These are phyloP conservation scores for Euura saliciscinereae DNA, from an alignment of 1,140 invertebrate species.

Conservation along the genomic window DNA sequence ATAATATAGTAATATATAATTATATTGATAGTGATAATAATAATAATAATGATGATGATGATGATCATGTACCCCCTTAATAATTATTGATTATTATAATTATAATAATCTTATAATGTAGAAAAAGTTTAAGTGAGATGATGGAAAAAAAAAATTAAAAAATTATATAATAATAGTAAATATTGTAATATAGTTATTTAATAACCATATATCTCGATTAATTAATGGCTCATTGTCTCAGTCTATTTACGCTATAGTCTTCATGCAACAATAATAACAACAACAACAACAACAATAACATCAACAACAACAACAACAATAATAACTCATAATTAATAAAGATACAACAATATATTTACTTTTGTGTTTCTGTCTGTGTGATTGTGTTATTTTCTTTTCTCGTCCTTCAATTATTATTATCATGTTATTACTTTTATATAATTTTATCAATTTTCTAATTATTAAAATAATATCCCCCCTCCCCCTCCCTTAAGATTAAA, in stretches of 20 bases:
- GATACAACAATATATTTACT: conserved; percentile 56
- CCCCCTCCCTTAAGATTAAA: neutral
- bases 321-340: conserved; percentile 34
- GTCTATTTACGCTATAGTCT: too few species aligned
- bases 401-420: conserved; percentile 13
- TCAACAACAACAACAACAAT: neutral
- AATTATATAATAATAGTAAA: too few species aligned
- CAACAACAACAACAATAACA: neutral
- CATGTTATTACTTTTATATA: conserved; percentile 11
- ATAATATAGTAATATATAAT: neutral
- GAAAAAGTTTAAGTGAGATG: too few species aligned
- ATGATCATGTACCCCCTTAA: too few species aligned
- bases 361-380: conserved; percentile 38
- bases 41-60: conserved; percentile 46
- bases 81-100: too few species aligned
- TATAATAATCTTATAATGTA: too few species aligned
- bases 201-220: too few species aligned
- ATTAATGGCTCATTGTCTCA: too few species aligned
- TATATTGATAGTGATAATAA: neutral
- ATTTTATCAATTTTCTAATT: conserved; percentile 5
- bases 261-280: too few species aligned
- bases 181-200: too few species aligned
- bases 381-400: conserved; percentile 26
- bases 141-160: too few species aligned
- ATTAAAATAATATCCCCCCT: conserved; percentile 14